phyloP scores from a whole-genome alignment of 35 echinoderm and acorn worm genomes.

The Eucidaris tribuloides region DNA sequence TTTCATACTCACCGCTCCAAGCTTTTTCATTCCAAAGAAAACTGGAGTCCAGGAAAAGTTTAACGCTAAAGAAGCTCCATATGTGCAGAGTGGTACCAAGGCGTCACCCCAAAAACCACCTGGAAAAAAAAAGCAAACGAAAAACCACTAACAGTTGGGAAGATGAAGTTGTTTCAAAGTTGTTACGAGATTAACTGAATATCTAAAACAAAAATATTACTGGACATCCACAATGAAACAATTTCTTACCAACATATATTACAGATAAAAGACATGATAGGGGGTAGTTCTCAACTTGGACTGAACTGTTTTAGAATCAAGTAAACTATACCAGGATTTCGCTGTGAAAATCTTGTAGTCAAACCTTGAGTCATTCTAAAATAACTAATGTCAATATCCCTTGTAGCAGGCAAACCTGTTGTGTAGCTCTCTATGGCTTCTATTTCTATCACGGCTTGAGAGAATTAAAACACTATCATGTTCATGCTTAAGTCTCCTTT shows the following conservation, averaged over 20 bases:
- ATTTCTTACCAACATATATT: not conserved
- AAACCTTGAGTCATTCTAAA: too few species aligned
- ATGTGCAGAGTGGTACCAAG: conserved; percentile 50
- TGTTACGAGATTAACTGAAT: not conserved
- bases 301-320: too few species aligned
- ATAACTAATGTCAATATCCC: too few species aligned
- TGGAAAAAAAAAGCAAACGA: not conserved
- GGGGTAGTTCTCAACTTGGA: too few species aligned
- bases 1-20: conserved; percentile 74
- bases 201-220: not conserved
- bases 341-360: too few species aligned
- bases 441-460: too few species aligned
- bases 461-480: too few species aligned
- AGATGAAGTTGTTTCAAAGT: not conserved
- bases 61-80: conserved; percentile 62
- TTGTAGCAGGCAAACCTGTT: too few species aligned
- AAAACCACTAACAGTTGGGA: not conserved
- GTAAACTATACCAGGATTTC: too few species aligned
- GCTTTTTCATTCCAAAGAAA: conserved; percentile 57
- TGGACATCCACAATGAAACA: not conserved
- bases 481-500: too few species aligned
- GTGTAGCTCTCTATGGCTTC: too few species aligned
- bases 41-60: conserved; percentile 88
- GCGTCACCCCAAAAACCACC: conserved; percentile 81
- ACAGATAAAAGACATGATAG: not conserved